Percentiles rank a stretch among this genome's conserved stretches.
phyloP scores from a whole-genome alignment of 2,113 vertebrate species.

The Pterophyllum scalare region DNA sequence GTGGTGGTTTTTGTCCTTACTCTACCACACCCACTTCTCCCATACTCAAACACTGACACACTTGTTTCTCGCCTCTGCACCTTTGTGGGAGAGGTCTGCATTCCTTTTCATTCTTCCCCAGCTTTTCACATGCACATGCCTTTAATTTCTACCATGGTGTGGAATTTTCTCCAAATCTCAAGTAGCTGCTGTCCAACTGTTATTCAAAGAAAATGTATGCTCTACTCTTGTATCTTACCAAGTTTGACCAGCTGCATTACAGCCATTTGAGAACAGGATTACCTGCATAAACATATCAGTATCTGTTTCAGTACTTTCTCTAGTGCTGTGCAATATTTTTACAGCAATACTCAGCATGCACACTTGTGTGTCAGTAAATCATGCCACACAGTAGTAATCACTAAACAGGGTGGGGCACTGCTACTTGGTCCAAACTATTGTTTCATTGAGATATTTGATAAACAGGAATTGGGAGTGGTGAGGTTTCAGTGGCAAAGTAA shows the following conservation, averaged over 20 bases:
- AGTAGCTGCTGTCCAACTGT: constrained; percentile 37
- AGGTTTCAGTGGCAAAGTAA: background rate
- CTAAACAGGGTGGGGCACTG: background rate
- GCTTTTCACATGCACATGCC: constrained; percentile 71
- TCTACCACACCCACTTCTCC: constrained; percentile 24
- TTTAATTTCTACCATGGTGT: constrained; percentile 73
- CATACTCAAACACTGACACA: background rate
- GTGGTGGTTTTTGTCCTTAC: background rate
- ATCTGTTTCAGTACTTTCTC: background rate
- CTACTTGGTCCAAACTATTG: background rate
- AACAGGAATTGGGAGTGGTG: background rate
- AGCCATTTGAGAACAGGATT: background rate
- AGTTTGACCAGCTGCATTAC: background rate
- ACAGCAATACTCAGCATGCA: background rate
- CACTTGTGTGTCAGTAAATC: constrained; percentile 33
- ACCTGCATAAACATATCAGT: background rate
- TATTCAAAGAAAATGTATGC: constrained; percentile 45
- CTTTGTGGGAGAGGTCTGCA: constrained; percentile 51
- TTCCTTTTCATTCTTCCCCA: constrained; percentile 64
- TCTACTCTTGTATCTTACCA: background rate
- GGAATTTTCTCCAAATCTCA: constrained; percentile 66
- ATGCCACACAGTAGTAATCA: background rate
- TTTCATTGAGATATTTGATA: background rate
- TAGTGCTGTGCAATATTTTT: background rate
- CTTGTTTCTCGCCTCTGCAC: constrained; percentile 21